Base-by-base conservation (phyloP, 2,797 vertebrate genomes). In the Acridotheres tristis region DNA sequence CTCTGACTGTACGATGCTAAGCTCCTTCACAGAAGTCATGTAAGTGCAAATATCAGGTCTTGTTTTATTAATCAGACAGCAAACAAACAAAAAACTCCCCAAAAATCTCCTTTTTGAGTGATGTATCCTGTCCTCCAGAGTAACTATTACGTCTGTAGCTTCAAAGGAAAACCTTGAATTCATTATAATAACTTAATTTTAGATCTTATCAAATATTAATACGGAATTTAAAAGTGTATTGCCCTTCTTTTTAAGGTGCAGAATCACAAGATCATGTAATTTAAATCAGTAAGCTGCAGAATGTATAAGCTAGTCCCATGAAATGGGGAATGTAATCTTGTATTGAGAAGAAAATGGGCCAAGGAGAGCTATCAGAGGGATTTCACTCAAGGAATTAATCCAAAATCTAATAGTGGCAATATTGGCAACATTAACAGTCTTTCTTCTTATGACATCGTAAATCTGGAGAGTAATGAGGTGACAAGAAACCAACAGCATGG, bases 1-100 rank as follows among this genome's bases (percentile, higher is more conserved):
- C 7, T 58, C 15, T 51, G 19, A 13, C 0, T 57, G 5, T 32
- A 43, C 1, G 2, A 69, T 38, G 7, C 3, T 34, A 42, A 68
- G 4, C 3, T 72, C 17, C 15, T 59, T 34, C 43, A 67, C 5
- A 16, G 19, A 73, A 89, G 15, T 8, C 57, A 73, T 78, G 57
- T 61, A 66, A 73, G 45, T 47, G 26, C 4, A 83, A 85, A 66
- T 74, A 59, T 17, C 16, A 79, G 12, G 9, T 84, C 7, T 75
- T 42, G 36, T 57, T 72, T 84, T 89, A 27, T 57, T 66, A 89
- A 50, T 77, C 3, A 57, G 63, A 38, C 5, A 42, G 1, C 7
- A 48, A 90, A 67, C n/a, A 80, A 89, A 13, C 9, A 83, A 50
- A 45, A 47, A 80, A 5, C 6, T 21, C 15, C 12, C 3, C 4